Evolutionary conservation across 2,888 invertebrate species (phyloP), one percentile per base, ranked within the genome.

Genomic region (Hylaea fasciaria): DNA sequence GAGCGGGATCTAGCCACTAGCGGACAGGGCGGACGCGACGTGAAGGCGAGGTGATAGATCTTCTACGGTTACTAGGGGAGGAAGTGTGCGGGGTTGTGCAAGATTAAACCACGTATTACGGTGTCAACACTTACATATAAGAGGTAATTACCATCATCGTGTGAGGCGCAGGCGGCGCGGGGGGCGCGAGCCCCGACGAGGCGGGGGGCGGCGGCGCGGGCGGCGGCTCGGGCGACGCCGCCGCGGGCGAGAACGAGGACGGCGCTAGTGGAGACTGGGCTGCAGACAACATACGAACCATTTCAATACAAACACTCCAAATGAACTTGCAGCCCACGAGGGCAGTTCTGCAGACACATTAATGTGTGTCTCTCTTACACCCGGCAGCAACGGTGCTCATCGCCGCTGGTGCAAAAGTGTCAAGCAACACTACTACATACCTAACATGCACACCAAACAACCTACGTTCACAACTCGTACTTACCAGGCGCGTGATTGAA

Each of bases 191-290:
- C 58, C 82, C 81, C n/a, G 85, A 81, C n/a, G 86, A 83, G 47
- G 81, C 81, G 56, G 87, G 94, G 37, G 93, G 94, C 39, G 94
- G 93, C 13, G 94, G 94, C 56, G 92, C 92, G 0, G 94, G 94
- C 13, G 94, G 94, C 4, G 94, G 93, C 77, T 94, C 93, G 8
- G 94, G 94, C 51, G 94, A 93, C 66, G 93, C 92, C 29, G 94
- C 93, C 59, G 92, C 92, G 11, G 93, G 91, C 0, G 91, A 93
- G 75, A 93, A 92, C 14, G 94, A 94, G 5, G 94, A 93, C 53
- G 93, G 93, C 9, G 94, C 94, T 63, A 94, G 90, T 45, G 94
- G 94, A 35, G 94, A 94, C 79, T 94, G 93, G 51, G 93, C 92
- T 91, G 82, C 29, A 74, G 75, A 63, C 44, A 67, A 65, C 56